A percentile compares a stretch with the other conserved stretches of the same genome.
phyloP scores from a whole-genome alignment of 2,797 vertebrate genomes.

The Sebastes itinus region DNA sequence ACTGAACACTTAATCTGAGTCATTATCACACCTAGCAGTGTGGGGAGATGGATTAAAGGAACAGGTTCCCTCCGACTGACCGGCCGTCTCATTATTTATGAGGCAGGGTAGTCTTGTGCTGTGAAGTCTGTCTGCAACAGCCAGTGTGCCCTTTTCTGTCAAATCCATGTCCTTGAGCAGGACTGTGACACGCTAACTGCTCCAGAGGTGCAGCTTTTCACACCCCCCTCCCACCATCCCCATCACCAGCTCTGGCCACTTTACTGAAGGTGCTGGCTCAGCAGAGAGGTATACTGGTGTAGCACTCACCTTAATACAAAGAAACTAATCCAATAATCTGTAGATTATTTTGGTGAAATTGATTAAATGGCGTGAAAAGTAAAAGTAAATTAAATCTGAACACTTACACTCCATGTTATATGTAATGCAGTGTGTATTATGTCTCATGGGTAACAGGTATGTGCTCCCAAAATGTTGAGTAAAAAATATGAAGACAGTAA shows the following conservation, averaged over 20 bases:
- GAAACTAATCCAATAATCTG: slow-evolving; percentile 4
- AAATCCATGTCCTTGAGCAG: slow-evolving; percentile 41
- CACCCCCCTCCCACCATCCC: neutral
- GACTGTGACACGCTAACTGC: neutral
- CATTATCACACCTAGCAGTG: neutral
- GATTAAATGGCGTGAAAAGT: neutral
- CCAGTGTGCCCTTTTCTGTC: slow-evolving; percentile 22
- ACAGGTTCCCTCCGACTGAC: neutral
- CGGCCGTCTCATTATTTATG: neutral
- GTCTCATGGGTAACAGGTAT: neutral
- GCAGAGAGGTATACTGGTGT: neutral
- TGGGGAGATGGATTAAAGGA: neutral
- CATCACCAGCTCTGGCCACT: neutral
- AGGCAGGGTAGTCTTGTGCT: neutral
- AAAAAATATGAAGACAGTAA: neutral
- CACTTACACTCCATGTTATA: neutral
- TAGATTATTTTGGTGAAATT: neutral
- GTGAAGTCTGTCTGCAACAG: slow-evolving; percentile 16
- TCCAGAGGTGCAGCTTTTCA: neutral
- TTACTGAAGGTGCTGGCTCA: slow-evolving; percentile 17
- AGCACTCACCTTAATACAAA: neutral
- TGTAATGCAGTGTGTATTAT: neutral
- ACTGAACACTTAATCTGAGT: neutral
- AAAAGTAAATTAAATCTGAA: neutral
- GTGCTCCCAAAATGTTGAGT: neutral